Evolutionary conservation across 64 coral and sea anemone genomes (phyloP), one percentile per base, ranked within the genome.

Genomic region (Montipora cactus): DNA sequence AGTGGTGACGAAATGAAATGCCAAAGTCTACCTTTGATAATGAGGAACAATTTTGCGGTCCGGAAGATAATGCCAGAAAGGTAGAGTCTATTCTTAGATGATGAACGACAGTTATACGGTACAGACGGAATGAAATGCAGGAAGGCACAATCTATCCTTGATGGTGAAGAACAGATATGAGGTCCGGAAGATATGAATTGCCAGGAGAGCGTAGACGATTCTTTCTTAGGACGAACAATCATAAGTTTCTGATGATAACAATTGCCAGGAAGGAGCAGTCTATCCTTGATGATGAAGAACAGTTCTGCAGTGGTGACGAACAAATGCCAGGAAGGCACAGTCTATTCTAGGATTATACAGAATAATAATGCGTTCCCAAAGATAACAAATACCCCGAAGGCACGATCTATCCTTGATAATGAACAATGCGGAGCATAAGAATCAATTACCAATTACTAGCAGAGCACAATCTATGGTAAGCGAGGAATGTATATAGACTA

Each of bases 401-500:
- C n/a, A 20, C 67, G n/a, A 19, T 15, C 67, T 71, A 18, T 16
- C 67, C 8, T 71, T 71, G 67, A 71, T 71, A 18, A 71, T 71
- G 67, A 71, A 71, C 19, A 71, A 13, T 71, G 67, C 67, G 67
- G 67, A 15, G 14, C 15, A 71, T 11, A 71, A 71, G 67, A 71
- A 71, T 71, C 15, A 70, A 25, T 25, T 25, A 25, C 25, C 67
- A 71, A 18, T 71, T 71, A 71, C 67, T 19, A 71, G 67, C 10
- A 71, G n/a, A 71, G 67, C 67, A 71, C 67, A 71, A 18, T 71
- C 67, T 71, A 71, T 71, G 10, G 67, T 71, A 71, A 71, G 67
- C 15, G 67, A 71, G 14, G 67, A 71, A 71, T 71, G 67, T 71
- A 71, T 18, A 71, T 0, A 71, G 67, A 71, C 67, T 11, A 18